Percentiles rank a stretch among this genome's conserved stretches.
Conservation (phyloP, 2,888 invertebrate genomes). For the Mycalesis mineus region DNA sequence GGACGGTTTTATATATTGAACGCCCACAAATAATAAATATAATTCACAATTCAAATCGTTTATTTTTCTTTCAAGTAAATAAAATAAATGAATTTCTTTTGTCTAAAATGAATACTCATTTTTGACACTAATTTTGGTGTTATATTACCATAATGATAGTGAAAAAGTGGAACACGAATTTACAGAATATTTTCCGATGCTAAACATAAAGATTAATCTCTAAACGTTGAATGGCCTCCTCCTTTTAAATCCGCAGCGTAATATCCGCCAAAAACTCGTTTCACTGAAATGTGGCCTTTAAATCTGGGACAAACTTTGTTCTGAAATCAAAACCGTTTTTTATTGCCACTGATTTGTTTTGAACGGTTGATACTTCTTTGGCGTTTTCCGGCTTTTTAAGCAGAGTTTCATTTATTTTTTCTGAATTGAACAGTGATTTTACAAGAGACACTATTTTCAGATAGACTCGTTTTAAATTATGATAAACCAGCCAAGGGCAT, state of each 20-base stretch:
- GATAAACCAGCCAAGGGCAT: no score
- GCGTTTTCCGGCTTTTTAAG: background rate
- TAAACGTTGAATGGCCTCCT: conserved; percentile 6
- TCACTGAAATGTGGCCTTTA: conserved; percentile 35
- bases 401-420: background rate
- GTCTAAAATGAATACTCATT: no score
- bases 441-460: no score
- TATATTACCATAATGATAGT: background rate
- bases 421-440: background rate
- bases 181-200: background rate
- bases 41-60: no score
- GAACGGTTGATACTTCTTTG: background rate
- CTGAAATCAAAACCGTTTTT: conserved; percentile 27
- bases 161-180: background rate
- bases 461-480: no score
- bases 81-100: no score
- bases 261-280: conserved; percentile 39
- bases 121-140: no score
- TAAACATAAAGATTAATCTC: conserved; percentile 9
- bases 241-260: conserved; percentile 30
- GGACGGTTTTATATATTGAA: no score
- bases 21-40: no score
- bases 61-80: no score
- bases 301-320: conserved; percentile 31
- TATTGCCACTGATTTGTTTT: conserved; percentile 29